Conservation (phyloP, 2,797 vertebrate genomes). For the Girardinus metallicus region DNA sequence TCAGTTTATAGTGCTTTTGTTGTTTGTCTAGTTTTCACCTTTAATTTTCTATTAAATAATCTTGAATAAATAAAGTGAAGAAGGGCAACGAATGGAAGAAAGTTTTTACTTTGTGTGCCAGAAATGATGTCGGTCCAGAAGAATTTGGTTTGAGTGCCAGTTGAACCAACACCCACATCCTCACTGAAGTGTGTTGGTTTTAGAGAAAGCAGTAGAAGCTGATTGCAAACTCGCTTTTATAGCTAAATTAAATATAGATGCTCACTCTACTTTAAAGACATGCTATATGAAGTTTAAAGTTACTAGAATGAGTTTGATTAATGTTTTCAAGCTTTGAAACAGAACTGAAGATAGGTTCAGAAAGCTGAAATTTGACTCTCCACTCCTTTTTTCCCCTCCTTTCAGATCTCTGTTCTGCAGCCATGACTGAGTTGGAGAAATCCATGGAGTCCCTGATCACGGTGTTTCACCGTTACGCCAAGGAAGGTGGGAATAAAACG, state of each 20-base stretch:
- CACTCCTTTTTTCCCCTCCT: neutral
- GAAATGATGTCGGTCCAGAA: slow-evolving; percentile 32
- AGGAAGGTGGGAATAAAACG: slow-evolving; percentile 43
- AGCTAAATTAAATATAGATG: neutral
- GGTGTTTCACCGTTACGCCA: slow-evolving; percentile 75
- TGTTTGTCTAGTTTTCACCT: neutral
- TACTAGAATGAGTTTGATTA: neutral
- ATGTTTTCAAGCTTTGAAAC: neutral
- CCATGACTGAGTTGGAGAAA: slow-evolving; percentile 81
- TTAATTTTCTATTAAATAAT: rapidly evolving
- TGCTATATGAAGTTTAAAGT: neutral
- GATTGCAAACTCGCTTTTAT: neutral
- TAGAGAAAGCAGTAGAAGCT: neutral
- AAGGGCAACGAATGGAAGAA: slow-evolving; percentile 18
- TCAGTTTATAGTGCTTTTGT: neutral
- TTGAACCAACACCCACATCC: slow-evolving; percentile 60
- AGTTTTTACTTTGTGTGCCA: slow-evolving; percentile 16
- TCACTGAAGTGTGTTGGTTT: slow-evolving; percentile 24
- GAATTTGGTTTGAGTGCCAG: slow-evolving; percentile 59
- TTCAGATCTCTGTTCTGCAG: slow-evolving; percentile 39
- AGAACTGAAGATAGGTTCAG: neutral
- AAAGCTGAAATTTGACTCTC: neutral
- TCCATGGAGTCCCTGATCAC: slow-evolving; percentile 75
- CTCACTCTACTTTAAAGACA: neutral
- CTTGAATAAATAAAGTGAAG: neutral